Conservation (phyloP, 53 echinoderm and acorn worm genomes). For the Zoroaster sp. region DNA sequence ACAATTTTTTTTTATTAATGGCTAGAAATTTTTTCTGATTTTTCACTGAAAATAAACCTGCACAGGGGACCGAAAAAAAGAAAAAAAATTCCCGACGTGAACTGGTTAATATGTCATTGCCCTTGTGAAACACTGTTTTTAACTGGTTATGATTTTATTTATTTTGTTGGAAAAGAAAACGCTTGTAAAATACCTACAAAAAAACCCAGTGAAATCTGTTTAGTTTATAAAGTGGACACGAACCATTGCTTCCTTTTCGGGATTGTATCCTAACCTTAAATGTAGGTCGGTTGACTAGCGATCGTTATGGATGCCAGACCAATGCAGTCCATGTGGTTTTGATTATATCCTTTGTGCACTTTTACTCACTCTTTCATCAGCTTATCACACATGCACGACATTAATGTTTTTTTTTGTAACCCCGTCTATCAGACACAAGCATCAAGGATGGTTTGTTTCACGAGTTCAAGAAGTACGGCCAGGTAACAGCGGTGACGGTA, state of each 20-base stretch:
- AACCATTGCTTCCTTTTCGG: background rate
- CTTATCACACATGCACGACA: background rate
- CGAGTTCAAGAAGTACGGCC: conserved; percentile 99
- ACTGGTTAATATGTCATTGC: too few relatives aligned
- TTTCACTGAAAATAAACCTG: too few relatives aligned
- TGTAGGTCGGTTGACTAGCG: background rate
- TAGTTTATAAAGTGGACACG: background rate
- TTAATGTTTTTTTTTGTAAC: background rate
- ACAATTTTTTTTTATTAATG: too few relatives aligned
- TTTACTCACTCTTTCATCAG: background rate
- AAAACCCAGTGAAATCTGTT: too few relatives aligned
- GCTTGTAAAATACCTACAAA: background rate
- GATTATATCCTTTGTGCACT: background rate
- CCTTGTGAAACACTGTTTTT: too few relatives aligned
- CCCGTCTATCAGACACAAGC: conserved; percentile 81
- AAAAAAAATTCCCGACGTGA: too few relatives aligned
- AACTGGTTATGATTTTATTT: background rate
- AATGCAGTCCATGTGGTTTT: background rate
- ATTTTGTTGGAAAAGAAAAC: background rate
- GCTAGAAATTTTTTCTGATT: too few relatives aligned
- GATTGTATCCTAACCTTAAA: background rate
- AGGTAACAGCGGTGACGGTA: conserved; percentile 97
- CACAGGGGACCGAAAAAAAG: too few relatives aligned
- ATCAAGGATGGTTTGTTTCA: conserved; percentile 99
- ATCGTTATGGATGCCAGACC: background rate